Percentiles rank a stretch among this genome's conserved stretches.
These are phyloP conservation scores for Botrylloides violaceus DNA, from an alignment of 23 tunicate genomes.

Conservation along the genomic window DNA sequence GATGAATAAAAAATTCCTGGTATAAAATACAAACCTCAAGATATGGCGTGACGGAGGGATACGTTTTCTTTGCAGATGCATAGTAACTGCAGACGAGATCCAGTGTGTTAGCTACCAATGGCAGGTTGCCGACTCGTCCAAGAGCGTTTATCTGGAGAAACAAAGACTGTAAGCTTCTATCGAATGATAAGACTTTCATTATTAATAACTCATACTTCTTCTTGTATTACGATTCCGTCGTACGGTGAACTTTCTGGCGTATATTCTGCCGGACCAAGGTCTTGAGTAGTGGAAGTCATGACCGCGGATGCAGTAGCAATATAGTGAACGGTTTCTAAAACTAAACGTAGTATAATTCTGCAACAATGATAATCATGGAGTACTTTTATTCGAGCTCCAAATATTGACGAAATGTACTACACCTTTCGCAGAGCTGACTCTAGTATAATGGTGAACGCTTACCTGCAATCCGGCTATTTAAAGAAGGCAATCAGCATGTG, in stretches of 20 bases:
- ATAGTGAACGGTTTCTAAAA: too few relatives aligned
- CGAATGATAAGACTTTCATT: neutral
- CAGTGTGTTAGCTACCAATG: slow-evolving; percentile 60
- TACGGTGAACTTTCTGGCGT: slow-evolving; percentile 24
- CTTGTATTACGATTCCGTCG: slow-evolving; percentile 1
- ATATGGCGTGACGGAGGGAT: slow-evolving; percentile 70
- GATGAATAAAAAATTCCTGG: too few relatives aligned
- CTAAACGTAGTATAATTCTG: too few relatives aligned
- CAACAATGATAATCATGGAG: too few relatives aligned
- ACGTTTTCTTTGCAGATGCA: slow-evolving; percentile 40
- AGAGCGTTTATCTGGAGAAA: slow-evolving; percentile 50
- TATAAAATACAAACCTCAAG: slow-evolving; percentile 41
- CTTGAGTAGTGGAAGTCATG: neutral
- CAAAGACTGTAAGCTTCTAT: neutral
- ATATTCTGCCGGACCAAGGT: neutral
- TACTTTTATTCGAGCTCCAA: too few relatives aligned
- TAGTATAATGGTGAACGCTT: too few relatives aligned
- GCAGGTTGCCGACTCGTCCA: slow-evolving; percentile 46
- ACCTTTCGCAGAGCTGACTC: too few relatives aligned
- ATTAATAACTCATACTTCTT: neutral
- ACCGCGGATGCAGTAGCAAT: too few relatives aligned
- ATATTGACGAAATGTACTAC: too few relatives aligned
- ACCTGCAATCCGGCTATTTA: too few relatives aligned
- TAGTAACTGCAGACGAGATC: slow-evolving; percentile 48
- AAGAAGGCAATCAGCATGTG: too few relatives aligned